phyloP scores from a whole-genome alignment of 30 jellyfish, hydroid and myxozoan genomes.

The Kudoa iwatai region DNA sequence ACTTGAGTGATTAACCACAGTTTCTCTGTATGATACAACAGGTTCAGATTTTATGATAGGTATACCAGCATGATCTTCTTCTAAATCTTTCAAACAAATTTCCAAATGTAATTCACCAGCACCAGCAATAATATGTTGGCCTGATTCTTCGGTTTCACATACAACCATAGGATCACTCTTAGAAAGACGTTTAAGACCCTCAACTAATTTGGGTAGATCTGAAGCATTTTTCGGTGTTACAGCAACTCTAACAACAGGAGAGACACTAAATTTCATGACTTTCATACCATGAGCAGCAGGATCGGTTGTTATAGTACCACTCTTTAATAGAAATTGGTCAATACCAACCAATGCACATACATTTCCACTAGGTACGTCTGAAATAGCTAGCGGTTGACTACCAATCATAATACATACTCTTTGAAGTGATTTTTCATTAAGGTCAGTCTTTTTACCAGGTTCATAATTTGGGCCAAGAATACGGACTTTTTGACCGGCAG shows the following conservation, averaged over 20 bases:
- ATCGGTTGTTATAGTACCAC: slow-evolving; percentile 62
- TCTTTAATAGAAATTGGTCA: slow-evolving; percentile 56
- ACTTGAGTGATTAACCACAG: slow-evolving; percentile 22
- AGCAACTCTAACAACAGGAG: slow-evolving; percentile 97
- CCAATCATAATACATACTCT: slow-evolving; percentile 95
- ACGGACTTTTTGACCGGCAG: slow-evolving; percentile 53
- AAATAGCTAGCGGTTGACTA: slow-evolving; percentile 70
- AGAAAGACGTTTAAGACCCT: slow-evolving; percentile 68
- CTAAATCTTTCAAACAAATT: slow-evolving; percentile 73
- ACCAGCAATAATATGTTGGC: slow-evolving; percentile 96
- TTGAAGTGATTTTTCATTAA: slow-evolving; percentile 24
- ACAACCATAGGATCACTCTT: slow-evolving; percentile 93
- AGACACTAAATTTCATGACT: slow-evolving; percentile 63
- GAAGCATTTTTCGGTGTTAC: slow-evolving; percentile 85
- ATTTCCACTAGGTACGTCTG: slow-evolving; percentile 92
- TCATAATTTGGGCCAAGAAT: slow-evolving; percentile 72
- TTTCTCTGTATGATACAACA: slow-evolving; percentile 84
- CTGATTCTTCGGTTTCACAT: slow-evolving; percentile 71
- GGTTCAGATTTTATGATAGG: slow-evolving; percentile 85
- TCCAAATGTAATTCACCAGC: slow-evolving; percentile 96
- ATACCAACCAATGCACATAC: slow-evolving; percentile 92
- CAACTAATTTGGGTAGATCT: slow-evolving; percentile 85
- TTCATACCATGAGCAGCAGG: slow-evolving; percentile 55
- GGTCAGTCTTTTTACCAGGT: slow-evolving; percentile 74
- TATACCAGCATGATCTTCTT: slow-evolving; percentile 93